Conservation (phyloP, 1,140 invertebrate genomes). For the Dryas iulia region DNA sequence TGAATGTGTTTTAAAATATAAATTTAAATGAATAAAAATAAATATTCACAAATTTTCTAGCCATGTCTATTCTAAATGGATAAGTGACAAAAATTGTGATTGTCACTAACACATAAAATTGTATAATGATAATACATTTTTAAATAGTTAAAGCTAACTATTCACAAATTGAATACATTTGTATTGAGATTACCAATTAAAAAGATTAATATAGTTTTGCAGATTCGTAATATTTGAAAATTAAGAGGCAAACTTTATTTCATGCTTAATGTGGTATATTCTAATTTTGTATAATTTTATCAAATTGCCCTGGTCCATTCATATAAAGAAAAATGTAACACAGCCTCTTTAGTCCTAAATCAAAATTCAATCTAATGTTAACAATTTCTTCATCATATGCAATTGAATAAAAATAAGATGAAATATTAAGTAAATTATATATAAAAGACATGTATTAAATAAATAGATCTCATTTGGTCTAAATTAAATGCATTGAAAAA, state of each 20-base stretch:
- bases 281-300: constrained; percentile 14
- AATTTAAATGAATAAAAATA: background rate
- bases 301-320: constrained; percentile 11
- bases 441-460: constrained; percentile 12
- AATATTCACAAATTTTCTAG: background rate
- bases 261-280: background rate
- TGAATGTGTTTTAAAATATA: too few relatives aligned
- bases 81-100: background rate
- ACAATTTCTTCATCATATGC: background rate
- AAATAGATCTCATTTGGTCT: constrained; percentile 52
- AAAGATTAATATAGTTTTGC: background rate
- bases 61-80: background rate
- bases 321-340: constrained; percentile 19
- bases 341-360: constrained; percentile 13
- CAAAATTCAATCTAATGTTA: background rate
- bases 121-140: background rate
- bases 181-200: background rate
- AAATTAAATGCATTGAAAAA: constrained; percentile 72
- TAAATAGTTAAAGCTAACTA: background rate
- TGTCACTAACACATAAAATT: background rate
- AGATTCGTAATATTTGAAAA: too few relatives aligned
- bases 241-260: too few relatives aligned
- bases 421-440: background rate
- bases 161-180: background rate
- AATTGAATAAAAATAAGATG: background rate